Conservation (phyloP, 1,140 invertebrate genomes). For the Drosophila pallidifrons region DNA sequence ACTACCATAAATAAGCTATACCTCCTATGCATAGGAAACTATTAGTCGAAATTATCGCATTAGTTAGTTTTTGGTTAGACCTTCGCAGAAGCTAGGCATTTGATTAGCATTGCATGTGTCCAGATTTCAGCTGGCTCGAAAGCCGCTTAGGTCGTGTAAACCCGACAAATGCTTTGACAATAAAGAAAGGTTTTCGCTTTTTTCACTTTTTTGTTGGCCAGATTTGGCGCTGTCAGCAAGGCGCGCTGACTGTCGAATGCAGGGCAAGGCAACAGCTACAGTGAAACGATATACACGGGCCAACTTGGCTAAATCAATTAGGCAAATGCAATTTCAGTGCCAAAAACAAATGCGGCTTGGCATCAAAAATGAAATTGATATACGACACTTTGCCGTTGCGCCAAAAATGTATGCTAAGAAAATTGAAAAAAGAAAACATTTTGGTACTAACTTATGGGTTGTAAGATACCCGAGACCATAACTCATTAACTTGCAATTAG, state of each 20-base stretch:
- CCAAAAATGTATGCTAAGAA: conserved; percentile 65
- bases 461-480: neutral
- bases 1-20: conserved; percentile 8
- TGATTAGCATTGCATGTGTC: conserved; percentile 33
- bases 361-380: conserved; percentile 39
- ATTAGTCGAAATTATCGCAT: neutral
- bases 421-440: conserved; percentile 37
- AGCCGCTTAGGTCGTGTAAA: conserved; percentile 78
- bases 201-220: conserved; percentile 11
- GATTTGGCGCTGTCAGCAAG: conserved; percentile 70
- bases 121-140: conserved; percentile 39
- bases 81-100: conserved; percentile 25
- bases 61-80: conserved; percentile 15
- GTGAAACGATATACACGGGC: conserved; percentile 25
- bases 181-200: conserved; percentile 24
- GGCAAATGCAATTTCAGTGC: conserved; percentile 75
- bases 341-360: conserved; percentile 72
- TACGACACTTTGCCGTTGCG: conserved; percentile 18
- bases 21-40: neutral
- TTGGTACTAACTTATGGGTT: neutral
- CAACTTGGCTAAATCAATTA: conserved; percentile 78
- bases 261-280: conserved; percentile 30
- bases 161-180: conserved; percentile 60
- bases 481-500: conserved; percentile 77
- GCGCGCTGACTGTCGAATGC: conserved; percentile 20